phyloP scores from a whole-genome alignment of 1,140 invertebrate genomes.

The Cataglyphis hispanica region DNA sequence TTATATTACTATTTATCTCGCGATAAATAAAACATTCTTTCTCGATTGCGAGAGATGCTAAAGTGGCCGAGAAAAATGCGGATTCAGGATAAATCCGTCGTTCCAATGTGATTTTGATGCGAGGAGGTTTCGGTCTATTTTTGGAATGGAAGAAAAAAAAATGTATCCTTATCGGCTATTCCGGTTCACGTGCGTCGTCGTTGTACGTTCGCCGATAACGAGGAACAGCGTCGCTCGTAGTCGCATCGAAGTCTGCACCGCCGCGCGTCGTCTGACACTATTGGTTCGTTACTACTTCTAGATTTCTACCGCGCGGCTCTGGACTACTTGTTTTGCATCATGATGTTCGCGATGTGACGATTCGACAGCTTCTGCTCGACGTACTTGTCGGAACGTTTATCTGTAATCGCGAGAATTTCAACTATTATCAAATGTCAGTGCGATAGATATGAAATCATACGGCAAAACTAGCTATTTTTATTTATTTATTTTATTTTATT shows the following conservation, averaged over 20 bases:
- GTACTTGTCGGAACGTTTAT: background rate
- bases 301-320: conserved; percentile 20
- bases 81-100: conserved; percentile 35
- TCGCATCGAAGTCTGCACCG: conserved; percentile 15
- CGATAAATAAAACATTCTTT: conserved; percentile 39
- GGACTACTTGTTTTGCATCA: background rate
- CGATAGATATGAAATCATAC: too few relatives aligned
- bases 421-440: background rate
- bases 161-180: conserved; percentile 55
- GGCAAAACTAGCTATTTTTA: too few relatives aligned
- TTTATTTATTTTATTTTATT: too few relatives aligned
- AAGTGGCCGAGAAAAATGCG: conserved; percentile 19
- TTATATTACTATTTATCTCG: background rate
- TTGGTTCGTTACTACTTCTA: conserved; percentile 48
- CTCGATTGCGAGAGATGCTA: background rate
- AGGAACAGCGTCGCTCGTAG: conserved; percentile 40
- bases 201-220: conserved; percentile 45
- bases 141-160: conserved; percentile 10
- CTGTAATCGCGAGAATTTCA: background rate
- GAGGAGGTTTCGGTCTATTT: conserved; percentile 50
- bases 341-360: background rate
- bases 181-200: conserved; percentile 47
- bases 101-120: conserved; percentile 26
- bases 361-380: background rate
- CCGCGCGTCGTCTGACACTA: conserved; percentile 38